These are phyloP conservation scores for Patiria miniata DNA, from an alignment of 35 echinoderm and acorn worm species.

Conservation along the genomic window DNA sequence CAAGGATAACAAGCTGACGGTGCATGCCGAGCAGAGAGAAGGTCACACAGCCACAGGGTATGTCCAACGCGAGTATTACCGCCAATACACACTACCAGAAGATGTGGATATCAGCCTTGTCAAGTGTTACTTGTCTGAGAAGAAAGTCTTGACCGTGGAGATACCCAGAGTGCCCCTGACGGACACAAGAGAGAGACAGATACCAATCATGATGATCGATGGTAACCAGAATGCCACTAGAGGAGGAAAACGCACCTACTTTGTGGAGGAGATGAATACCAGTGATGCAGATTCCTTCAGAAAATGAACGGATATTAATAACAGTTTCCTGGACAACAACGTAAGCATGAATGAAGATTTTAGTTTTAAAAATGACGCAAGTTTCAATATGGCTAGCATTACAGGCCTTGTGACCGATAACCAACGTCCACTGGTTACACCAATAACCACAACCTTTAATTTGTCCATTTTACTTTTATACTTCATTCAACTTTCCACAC, in stretches of 20 bases:
- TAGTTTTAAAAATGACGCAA: neutral
- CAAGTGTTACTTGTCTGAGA: constrained; percentile 76
- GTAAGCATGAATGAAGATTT: neutral
- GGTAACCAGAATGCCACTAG: constrained; percentile 6
- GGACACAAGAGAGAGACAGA: constrained; percentile 20
- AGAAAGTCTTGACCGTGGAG: constrained; percentile 83
- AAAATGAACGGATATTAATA: constrained; percentile 25
- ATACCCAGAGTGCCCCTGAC: constrained; percentile 53
- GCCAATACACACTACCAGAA: constrained; percentile 90
- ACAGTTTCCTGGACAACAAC: neutral
- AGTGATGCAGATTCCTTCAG: constrained; percentile 46
- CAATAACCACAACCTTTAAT: too few relatives aligned
- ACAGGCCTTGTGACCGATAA: too few relatives aligned
- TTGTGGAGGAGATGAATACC: constrained; percentile 25
- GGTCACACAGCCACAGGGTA: constrained; percentile 58
- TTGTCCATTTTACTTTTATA: too few relatives aligned
- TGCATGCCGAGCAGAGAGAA: constrained; percentile 81
- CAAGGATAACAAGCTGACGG: constrained; percentile 85
- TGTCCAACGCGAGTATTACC: constrained; percentile 80
- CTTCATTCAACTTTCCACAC: too few relatives aligned
- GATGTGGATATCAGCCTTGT: constrained; percentile 78
- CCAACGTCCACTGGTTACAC: too few relatives aligned
- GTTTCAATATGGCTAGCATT: neutral
- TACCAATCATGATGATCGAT: constrained; percentile 42
- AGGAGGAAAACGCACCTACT: constrained; percentile 27